Conservation (phyloP, 2,113 vertebrate genomes). For the Cyanoderma ruficeps region DNA sequence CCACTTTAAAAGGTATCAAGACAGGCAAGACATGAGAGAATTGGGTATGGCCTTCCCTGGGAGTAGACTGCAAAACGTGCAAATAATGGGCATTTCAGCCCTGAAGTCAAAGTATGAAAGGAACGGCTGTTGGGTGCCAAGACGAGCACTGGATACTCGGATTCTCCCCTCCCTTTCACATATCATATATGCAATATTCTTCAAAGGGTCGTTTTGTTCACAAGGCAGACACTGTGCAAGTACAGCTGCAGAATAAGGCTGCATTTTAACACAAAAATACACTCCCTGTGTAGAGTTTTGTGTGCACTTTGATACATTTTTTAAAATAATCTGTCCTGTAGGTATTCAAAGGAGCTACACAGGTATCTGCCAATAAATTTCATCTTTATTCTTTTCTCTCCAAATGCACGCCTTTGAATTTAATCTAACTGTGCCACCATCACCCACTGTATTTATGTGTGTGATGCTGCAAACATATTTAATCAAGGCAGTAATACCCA, state of each 20-base stretch:
- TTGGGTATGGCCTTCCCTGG: not conserved
- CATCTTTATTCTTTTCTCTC: conserved; percentile 38
- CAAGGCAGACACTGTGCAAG: not conserved
- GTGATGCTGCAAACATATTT: conserved; percentile 50
- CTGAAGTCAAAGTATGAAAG: not conserved
- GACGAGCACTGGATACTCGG: not conserved
- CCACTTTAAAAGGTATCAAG: not conserved
- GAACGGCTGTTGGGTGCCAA: conserved; percentile 13
- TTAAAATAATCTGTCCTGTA: conserved; percentile 49
- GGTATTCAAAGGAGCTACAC: conserved; percentile 66
- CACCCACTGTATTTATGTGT: conserved; percentile 48
- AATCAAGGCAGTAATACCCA: conserved; percentile 49
- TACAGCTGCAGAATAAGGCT: not conserved
- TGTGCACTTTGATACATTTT: not conserved
- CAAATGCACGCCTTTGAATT: conserved; percentile 48
- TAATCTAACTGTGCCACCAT: conserved; percentile 6
- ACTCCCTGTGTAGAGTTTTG: not conserved
- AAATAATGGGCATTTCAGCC: not conserved
- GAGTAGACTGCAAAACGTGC: not conserved
- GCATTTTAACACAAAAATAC: not conserved
- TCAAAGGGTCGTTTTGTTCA: conserved; percentile 31
- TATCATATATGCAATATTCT: not conserved
- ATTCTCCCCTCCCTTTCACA: not conserved
- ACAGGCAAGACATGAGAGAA: not conserved
- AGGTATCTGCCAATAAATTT: conserved; percentile 44